Base-by-base conservation (phyloP, 2,888 invertebrate species). In the Dusona sp. region DNA sequence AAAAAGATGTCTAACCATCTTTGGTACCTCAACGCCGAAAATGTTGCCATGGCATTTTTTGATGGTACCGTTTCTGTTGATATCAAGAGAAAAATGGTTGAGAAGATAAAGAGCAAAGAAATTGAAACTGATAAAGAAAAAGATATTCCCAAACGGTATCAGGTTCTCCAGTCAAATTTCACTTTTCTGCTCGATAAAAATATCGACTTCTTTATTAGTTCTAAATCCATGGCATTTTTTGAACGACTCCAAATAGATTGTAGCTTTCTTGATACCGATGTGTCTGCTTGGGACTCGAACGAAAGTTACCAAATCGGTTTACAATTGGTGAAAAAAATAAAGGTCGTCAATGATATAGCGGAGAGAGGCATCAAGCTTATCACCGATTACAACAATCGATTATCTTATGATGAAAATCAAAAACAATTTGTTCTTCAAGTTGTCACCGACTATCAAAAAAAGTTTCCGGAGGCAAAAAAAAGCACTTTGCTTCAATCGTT, bases 101-200 rank as follows among this genome's bases (percentile, higher is more conserved):
- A n/a, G n/a, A n/a, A n/a, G n/a, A n/a, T n/a, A n/a, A n/a, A n/a
- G n/a, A 67, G n/a, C 42, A 42, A 67, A 42, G n/a, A 13, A n/a
- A 36, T 67, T 22, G 29, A 67, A 67, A 9, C 36, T 42, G 67
- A 38, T n/a, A 8, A 38, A 67, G 38, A 67, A 67, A 67, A 22
- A 36, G n/a, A 67, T 38, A 22, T 67, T 38, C 38, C 42, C 9
- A 67, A 67, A 67, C 67, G 42, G 38, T 67, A 42, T 38, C 38
- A 67, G 38, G 67, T 42, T 38, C 38, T 38, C 9, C 38, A 64
- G 7, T 38, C 25, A n/a, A 42, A 38, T n/a, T 54, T 54, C 4
- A 2, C 9, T 54, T 54, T n/a, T 54, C 54, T 54, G 54, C 3
- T 54, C 16, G 54, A n/a, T n/a, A 2, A 7, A n/a, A 22, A 54